Evolutionary conservation across 2,888 invertebrate species (phyloP).

Genomic region (Lottia scabra): DNA sequence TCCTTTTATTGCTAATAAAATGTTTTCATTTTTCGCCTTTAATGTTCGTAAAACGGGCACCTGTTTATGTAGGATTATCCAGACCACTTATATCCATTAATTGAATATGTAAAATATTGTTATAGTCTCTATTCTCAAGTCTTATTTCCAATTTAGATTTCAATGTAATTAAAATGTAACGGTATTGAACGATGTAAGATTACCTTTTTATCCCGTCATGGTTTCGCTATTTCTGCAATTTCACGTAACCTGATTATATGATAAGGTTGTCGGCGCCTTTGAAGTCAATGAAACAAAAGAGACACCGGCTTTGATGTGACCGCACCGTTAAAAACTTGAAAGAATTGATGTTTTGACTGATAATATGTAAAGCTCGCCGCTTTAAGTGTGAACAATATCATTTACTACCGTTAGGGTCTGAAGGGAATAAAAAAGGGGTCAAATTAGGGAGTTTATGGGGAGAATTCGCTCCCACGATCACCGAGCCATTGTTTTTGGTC

Average conservation of each 20-base stretch:
- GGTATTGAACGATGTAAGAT: too few species aligned
- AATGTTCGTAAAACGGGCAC: too few species aligned
- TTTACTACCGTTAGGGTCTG: neutral
- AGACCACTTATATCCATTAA: too few species aligned
- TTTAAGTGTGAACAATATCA: neutral
- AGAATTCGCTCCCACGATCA: neutral
- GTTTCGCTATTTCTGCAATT: neutral
- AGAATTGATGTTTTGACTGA: conserved; percentile 2
- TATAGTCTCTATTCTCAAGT: too few species aligned
- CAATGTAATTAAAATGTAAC: too few species aligned
- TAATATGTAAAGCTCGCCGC: neutral
- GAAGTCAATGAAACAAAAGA: neutral
- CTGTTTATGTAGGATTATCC: too few species aligned
- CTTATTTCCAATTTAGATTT: too few species aligned
- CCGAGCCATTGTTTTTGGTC: neutral
- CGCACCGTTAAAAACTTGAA: neutral
- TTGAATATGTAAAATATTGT: too few species aligned
- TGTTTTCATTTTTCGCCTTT: too few species aligned
- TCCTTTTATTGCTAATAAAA: too few species aligned
- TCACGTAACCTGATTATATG: neutral
- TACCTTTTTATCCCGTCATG: neutral
- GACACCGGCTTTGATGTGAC: neutral
- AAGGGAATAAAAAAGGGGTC: neutral
- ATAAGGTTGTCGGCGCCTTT: neutral
- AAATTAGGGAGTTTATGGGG: neutral